Percentiles rank a stretch among this genome's conserved stretches.
Conservation (phyloP, 2,113 vertebrate species). For the Sterna hirundo region DNA sequence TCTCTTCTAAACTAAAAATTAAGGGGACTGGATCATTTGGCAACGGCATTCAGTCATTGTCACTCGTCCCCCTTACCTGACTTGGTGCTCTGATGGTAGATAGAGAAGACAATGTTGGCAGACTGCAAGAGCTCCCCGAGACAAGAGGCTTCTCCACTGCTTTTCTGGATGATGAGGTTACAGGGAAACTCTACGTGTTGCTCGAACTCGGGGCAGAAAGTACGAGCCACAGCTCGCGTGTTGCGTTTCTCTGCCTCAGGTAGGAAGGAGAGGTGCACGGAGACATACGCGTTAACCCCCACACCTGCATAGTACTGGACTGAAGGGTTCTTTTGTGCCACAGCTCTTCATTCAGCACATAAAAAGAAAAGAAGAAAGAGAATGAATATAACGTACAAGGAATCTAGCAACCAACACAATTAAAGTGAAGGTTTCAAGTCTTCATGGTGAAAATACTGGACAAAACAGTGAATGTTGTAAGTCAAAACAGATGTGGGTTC, state of each 20-base stretch:
- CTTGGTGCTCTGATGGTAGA: slow-evolving; percentile 83
- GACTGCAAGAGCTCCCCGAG: slow-evolving; percentile 87
- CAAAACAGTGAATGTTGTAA: not conserved
- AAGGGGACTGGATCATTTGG: slow-evolving; percentile 1
- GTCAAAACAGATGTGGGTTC: not conserved
- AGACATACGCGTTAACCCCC: slow-evolving; percentile 86
- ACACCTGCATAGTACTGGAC: slow-evolving; percentile 76
- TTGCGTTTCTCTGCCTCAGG: slow-evolving; percentile 72
- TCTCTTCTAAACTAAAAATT: not conserved
- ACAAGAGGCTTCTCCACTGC: slow-evolving; percentile 82
- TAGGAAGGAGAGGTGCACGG: slow-evolving; percentile 82
- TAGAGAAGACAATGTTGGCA: slow-evolving; percentile 79
- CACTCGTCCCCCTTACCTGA: slow-evolving; percentile 46
- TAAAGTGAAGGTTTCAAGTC: not conserved
- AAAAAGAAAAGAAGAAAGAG: not conserved
- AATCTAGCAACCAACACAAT: not conserved
- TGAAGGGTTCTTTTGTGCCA: slow-evolving; percentile 76
- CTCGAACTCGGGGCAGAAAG: slow-evolving; percentile 90
- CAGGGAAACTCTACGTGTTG: slow-evolving; percentile 83
- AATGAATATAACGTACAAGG: fast-evolving
- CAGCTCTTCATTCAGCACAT: slow-evolving; percentile 57
- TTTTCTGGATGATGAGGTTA: slow-evolving; percentile 76
- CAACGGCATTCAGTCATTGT: not conserved
- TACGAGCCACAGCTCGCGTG: slow-evolving; percentile 77
- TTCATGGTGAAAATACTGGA: not conserved